Conservation (phyloP, 1,140 invertebrate species). For the Leptinotarsa texana region DNA sequence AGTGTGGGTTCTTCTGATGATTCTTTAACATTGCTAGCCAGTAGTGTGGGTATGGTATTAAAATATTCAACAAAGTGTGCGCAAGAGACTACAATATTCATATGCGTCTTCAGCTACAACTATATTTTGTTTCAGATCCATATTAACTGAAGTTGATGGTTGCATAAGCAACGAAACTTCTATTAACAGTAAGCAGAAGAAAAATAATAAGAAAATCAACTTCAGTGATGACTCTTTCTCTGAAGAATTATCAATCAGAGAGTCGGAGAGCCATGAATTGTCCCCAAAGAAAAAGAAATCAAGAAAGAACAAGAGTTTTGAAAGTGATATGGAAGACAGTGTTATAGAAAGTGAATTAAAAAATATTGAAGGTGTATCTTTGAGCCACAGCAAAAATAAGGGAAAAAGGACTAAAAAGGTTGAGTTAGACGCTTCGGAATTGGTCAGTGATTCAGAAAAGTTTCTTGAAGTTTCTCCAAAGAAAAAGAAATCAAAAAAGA, state of each 20-base stretch:
- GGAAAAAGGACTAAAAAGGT: too few relatives aligned
- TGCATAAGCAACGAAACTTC: background rate
- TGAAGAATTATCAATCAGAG: background rate
- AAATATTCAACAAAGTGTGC: too few relatives aligned
- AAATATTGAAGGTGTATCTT: background rate
- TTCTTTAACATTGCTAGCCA: too few relatives aligned
- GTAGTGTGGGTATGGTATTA: too few relatives aligned
- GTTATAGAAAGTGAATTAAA: background rate
- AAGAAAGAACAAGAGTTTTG: background rate
- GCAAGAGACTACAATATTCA: too few relatives aligned
- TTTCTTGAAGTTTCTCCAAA: background rate
- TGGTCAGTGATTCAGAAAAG: too few relatives aligned
- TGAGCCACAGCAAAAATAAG: too few relatives aligned
- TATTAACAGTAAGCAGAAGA: background rate
- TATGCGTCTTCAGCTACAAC: too few relatives aligned
- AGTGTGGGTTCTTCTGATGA: too few relatives aligned
- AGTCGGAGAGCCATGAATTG: background rate
- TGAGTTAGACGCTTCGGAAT: too few relatives aligned
- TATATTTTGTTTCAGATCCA: constrained; percentile 13
- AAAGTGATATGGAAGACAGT: background rate
- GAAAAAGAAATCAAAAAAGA: background rate
- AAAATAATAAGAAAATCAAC: constrained; percentile 10
- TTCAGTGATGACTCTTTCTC: background rate
- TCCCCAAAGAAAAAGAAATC: background rate
- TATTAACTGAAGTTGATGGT: constrained; percentile 5